Base-by-base conservation (phyloP, 1,140 invertebrate genomes). In the Brachionus sp. region DNA sequence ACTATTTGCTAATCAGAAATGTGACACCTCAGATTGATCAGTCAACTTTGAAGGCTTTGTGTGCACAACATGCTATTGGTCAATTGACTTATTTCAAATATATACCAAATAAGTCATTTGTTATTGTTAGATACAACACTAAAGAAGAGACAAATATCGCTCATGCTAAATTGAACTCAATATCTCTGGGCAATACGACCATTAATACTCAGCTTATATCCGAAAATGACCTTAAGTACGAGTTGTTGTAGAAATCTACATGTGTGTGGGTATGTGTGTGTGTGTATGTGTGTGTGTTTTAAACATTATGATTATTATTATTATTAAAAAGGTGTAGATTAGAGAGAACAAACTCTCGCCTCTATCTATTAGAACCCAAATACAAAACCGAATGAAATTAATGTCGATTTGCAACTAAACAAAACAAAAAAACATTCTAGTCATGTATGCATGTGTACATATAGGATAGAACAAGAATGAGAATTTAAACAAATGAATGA, bases 121-220 rank as follows among this genome's bases (percentile, higher is more conserved):
- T 80, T 57, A 57, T 80, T 42, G 77, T 80, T 23, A 57, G 50
- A 62, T 80, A 80, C 39, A 80, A 80, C 33, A 80, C 77, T 13
- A 80, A 66, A 33, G 77, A 80, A 25, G 77, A 80, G 39, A 66
- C 77, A 5, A 80, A 33, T 23, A 80, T 57, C 23, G 77, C 77
- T 13, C 35, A 62, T 57, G 62, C 50, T 16, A 80, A 80, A 44
- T 44, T 80, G 16, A 80, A 80, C 19, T 57, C 77, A 12, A 80
- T 62, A 16, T 23, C 50, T 4, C 35, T 80, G 13, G 46, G 50
- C 46, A 80, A 80, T 25, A 80, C 77, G 25, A 80, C 77, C 13
- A 80, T 80, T 35, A 80, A 62, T 66, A 80, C 77, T 80, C 77
- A 80, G 29, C 10, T 80, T 13, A 7, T 66, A 16, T 42, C 50